Evolutionary conservation across 1,140 invertebrate genomes (phyloP).

Genomic region (Drosophila ohnishii): DNA sequence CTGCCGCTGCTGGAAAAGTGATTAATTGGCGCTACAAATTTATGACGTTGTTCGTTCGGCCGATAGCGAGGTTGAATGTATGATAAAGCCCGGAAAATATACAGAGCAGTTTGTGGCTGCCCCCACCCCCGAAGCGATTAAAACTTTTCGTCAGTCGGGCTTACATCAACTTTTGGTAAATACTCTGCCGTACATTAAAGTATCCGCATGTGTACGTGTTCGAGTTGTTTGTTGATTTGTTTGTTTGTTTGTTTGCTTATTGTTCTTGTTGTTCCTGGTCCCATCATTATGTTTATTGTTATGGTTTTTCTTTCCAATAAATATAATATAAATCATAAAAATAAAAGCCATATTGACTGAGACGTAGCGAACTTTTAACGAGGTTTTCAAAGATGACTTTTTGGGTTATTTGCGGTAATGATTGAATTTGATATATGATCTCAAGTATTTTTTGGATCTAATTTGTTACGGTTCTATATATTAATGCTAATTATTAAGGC

Average conservation of each 20-base stretch:
- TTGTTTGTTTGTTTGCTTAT: conserved; percentile 29
- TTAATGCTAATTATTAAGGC: neutral
- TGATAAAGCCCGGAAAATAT: conserved; percentile 63
- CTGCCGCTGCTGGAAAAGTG: conserved; percentile 39
- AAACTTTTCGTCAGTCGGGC: conserved; percentile 63
- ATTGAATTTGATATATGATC: conserved; percentile 30
- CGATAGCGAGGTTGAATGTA: conserved; percentile 79
- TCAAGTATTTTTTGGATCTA: neutral
- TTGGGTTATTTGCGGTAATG: conserved; percentile 39
- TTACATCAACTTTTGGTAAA: conserved; percentile 64
- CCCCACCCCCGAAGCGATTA: conserved; percentile 51
- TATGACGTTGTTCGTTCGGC: conserved; percentile 67
- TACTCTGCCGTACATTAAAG: conserved; percentile 45
- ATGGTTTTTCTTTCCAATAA: conserved; percentile 66
- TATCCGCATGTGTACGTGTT: conserved; percentile 32
- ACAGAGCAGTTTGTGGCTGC: conserved; percentile 7
- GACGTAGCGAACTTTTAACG: conserved; percentile 21
- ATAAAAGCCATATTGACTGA: conserved; percentile 54
- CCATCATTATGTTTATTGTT: conserved; percentile 69
- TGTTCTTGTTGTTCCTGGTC: conserved; percentile 1
- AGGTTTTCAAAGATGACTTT: conserved; percentile 23
- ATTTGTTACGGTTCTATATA: neutral
- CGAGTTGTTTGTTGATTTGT: conserved; percentile 32
- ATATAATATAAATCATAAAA: conserved; percentile 72
- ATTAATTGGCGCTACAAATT: conserved; percentile 81